A percentile compares a stretch with the other conserved stretches of the same genome.
These are phyloP conservation scores for Eurois occulta DNA, from an alignment of 2,888 invertebrate genomes.

Conservation along the genomic window DNA sequence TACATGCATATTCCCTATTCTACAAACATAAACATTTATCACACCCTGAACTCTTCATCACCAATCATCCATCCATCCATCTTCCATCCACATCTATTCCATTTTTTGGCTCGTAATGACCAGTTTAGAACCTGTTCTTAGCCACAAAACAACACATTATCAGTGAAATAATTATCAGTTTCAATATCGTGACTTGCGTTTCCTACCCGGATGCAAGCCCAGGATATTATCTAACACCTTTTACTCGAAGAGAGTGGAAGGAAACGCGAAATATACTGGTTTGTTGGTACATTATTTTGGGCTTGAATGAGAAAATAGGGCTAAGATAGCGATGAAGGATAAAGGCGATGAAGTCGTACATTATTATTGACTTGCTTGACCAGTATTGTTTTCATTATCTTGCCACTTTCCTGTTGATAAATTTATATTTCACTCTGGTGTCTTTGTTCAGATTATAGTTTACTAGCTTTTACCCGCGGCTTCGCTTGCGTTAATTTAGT, in stretches of 20 bases:
- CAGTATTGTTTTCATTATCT: constrained; percentile 4
- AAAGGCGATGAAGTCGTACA: not conserved
- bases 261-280: constrained; percentile 25
- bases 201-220: constrained; percentile 65
- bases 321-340: not conserved
- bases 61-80: no score
- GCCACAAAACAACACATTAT: constrained; percentile 35
- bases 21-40: constrained; percentile 14
- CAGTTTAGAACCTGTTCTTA: constrained; percentile 25
- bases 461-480: no score
- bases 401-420: not conserved
- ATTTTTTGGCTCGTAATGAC: constrained; percentile 16
- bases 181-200: constrained; percentile 54
- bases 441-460: constrained; percentile 1
- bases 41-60: constrained; percentile 17
- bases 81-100: no score
- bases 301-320: not conserved
- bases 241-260: constrained; percentile 35
- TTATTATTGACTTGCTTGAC: constrained; percentile 7
- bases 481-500: no score
- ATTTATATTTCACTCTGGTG: constrained; percentile 4
- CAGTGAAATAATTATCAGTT: constrained; percentile 47
- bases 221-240: constrained; percentile 66
- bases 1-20: no score
- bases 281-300: constrained; percentile 5